phyloP scores from a whole-genome alignment of 2,113 vertebrate species.

The Toxotes jaculatrix region DNA sequence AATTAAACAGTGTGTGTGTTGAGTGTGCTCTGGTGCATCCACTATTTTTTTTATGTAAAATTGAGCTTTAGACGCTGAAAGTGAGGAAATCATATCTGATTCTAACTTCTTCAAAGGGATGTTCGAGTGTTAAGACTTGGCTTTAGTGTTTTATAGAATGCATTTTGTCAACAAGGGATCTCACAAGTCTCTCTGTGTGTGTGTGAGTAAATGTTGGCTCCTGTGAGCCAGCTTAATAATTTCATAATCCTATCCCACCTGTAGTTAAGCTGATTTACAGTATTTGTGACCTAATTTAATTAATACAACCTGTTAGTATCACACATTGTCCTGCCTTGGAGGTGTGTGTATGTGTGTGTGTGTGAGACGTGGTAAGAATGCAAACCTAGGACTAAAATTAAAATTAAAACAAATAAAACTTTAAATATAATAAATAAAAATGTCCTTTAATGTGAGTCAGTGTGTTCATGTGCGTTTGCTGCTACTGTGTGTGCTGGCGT shows the following conservation, averaged over 20 bases:
- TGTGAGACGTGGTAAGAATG: background rate
- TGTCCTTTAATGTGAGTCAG: background rate
- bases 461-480: background rate
- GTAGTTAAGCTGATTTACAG: slow-evolving; percentile 34
- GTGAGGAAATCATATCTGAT: background rate
- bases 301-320: background rate
- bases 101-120: background rate
- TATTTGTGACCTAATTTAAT: slow-evolving; percentile 34
- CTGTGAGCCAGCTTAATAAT: slow-evolving; percentile 1
- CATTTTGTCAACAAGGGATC: background rate
- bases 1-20: background rate
- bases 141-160: background rate
- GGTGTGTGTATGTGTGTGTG: background rate
- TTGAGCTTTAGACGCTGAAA: background rate
- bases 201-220: background rate
- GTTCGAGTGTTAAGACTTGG: background rate
- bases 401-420: background rate
- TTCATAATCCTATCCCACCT: slow-evolving; percentile 18
- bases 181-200: background rate
- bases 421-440: background rate
- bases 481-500: background rate
- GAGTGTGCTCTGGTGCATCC: background rate
- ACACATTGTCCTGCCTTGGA: background rate
- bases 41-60: background rate
- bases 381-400: background rate